A percentile compares a stretch with the other conserved stretches of the same genome.
phyloP scores from a whole-genome alignment of 2,888 invertebrate genomes.

The Chaitophorus viminalis region DNA sequence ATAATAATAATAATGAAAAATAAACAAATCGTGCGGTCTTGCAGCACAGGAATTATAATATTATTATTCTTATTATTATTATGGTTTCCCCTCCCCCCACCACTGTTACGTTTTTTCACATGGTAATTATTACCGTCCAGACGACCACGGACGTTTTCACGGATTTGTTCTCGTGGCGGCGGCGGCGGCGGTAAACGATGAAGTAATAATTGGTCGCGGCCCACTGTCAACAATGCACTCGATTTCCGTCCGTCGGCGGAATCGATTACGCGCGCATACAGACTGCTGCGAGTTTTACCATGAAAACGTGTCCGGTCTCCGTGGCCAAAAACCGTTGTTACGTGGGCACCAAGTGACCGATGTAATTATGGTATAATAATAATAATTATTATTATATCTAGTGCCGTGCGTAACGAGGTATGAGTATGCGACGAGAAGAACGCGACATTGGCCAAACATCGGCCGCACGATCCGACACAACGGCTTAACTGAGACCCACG shows the following conservation, averaged over 20 bases:
- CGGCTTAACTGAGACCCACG: too few species aligned
- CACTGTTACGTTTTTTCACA: neutral
- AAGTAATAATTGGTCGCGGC: conserved; percentile 47
- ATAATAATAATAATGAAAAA: neutral
- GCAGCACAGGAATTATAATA: neutral
- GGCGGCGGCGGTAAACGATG: neutral
- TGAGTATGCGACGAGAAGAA: neutral
- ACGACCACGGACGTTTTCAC: conserved; percentile 40
- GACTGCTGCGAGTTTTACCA: conserved; percentile 12
- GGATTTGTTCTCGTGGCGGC: neutral
- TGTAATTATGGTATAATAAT: neutral
- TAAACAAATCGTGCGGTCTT: neutral
- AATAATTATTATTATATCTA: too few species aligned
- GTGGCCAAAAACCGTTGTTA: conserved; percentile 72
- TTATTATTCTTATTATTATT: neutral
- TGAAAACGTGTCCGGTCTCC: conserved; percentile 42
- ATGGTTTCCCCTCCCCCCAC: neutral
- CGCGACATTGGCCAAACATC: neutral
- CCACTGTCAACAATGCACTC: conserved; percentile 8
- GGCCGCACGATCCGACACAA: neutral
- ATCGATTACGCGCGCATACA: conserved; percentile 40
- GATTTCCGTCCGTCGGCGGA: conserved; percentile 40
- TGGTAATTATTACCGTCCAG: neutral
- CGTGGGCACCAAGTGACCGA: conserved; percentile 67
- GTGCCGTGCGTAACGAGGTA: too few species aligned